Base-by-base conservation (phyloP, 2,888 invertebrate genomes). In the Aphodius granarius region DNA sequence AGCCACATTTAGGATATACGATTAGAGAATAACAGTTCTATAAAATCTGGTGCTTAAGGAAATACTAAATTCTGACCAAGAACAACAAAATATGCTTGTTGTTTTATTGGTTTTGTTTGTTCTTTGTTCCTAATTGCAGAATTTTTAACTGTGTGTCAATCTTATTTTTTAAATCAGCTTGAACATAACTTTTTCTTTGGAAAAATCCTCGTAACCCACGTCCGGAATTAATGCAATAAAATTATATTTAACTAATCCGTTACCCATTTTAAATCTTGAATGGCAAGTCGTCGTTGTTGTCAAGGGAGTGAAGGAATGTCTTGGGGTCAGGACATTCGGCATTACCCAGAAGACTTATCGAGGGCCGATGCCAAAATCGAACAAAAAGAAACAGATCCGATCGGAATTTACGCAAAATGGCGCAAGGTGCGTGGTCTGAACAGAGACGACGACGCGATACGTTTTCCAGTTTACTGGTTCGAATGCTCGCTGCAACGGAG, bases 361-460 rank as follows among this genome's bases (percentile, higher is more conserved):
- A 63, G 19, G 63, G 19, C 72, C 18, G 17, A 15, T 21, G 43
- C n/a, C 71, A n/a, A 62, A 23, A 23, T 17, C 17, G 72, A 63
- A 18, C 62, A 63, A 72, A 20, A 72, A 72, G 62, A 63, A 63
- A 15, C 19, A 62, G 72, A 20, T 63, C 63, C 3, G 20, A 72
- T 75, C 70, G 78, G 76, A 79, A 78, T 79, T 79, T 79, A 79
- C 78, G 79, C 78, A 79, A 79, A 78, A 79, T 79, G 78, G 79
- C 77, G 64, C 21, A 73, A 73, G 64, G 73, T 64, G 66, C 19
- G 21, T 66, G 43, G 66, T n/a, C n/a, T 18, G 73, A 66, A 21
- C 19, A 68, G 68, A 68, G 68, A 68, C 16, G 68, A 68, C 18
- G 17, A 18, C 66, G 17, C n/a, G 68, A 21, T 68, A n/a, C 9